Conservation (phyloP, 2,888 invertebrate genomes). For the Epiblema foenella region DNA sequence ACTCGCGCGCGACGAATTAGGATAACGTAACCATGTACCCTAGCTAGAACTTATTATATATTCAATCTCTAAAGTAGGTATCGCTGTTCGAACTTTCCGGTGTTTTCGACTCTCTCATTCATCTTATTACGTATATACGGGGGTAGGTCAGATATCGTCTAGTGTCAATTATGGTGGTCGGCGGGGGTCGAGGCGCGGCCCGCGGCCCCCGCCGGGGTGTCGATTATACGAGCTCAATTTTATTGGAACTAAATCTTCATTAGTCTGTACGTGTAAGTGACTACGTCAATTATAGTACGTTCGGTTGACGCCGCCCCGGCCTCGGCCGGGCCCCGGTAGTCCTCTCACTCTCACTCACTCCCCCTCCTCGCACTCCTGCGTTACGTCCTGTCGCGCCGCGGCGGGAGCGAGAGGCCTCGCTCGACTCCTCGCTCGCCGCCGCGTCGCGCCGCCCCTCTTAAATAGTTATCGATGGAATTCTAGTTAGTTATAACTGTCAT, state of each 20-base stretch:
- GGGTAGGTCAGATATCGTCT: slow-evolving; percentile 78
- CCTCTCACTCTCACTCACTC: neutral
- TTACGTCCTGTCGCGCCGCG: neutral
- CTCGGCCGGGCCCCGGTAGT: slow-evolving; percentile 25
- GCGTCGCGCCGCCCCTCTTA: slow-evolving; percentile 43
- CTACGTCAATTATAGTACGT: slow-evolving; percentile 77
- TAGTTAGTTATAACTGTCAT: slow-evolving; percentile 77
- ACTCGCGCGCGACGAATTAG: slow-evolving; percentile 8
- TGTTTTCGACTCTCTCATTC: slow-evolving; percentile 74
- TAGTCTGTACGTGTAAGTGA: slow-evolving; percentile 79
- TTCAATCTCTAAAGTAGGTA: slow-evolving; percentile 79
- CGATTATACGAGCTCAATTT: slow-evolving; percentile 83
- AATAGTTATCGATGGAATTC: slow-evolving; percentile 68
- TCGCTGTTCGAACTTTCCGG: slow-evolving; percentile 75
- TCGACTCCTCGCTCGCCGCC: neutral
- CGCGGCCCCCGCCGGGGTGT: slow-evolving; percentile 60
- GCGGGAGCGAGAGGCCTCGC: slow-evolving; percentile 29
- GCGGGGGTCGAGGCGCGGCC: slow-evolving; percentile 1
- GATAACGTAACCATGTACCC: slow-evolving; percentile 60
- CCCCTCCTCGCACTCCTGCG: slow-evolving; percentile 15
- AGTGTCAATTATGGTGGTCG: slow-evolving; percentile 75
- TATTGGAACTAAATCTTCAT: slow-evolving; percentile 70
- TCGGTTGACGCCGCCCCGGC: slow-evolving; percentile 45
- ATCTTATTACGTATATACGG: slow-evolving; percentile 71
- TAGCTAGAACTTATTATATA: slow-evolving; percentile 76